Percentiles rank a stretch among this genome's conserved stretches.
phyloP scores from a whole-genome alignment of 2,113 vertebrate species.

The Herpetotheres cachinnans region DNA sequence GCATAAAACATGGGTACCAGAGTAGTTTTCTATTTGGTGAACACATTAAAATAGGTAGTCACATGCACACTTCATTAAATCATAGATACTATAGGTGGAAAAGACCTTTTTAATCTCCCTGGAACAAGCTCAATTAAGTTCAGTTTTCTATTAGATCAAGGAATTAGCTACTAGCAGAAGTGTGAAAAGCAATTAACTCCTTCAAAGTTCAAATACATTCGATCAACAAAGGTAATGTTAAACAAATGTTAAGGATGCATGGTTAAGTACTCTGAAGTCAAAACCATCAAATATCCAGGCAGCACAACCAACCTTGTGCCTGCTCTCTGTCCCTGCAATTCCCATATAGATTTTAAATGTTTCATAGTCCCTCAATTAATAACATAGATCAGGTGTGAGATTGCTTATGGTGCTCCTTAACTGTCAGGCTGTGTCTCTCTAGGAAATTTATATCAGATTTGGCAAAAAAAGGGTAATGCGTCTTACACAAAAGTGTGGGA shows the following conservation, averaged over 20 bases:
- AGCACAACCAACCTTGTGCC: fast-evolving
- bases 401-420: fast-evolving
- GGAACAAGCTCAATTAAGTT: background rate
- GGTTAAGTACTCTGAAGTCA: background rate
- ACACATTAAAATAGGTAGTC: fast-evolving
- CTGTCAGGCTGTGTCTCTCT: background rate
- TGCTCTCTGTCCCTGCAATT: background rate
- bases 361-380: background rate
- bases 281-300: background rate
- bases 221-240: background rate
- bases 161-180: background rate
- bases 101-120: background rate
- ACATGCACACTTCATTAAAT: background rate
- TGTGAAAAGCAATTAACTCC: constrained; percentile 28
- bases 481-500: background rate
- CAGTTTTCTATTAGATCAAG: background rate
- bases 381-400: fast-evolving
- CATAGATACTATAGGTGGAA: background rate
- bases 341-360: background rate
- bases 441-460: background rate
- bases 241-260: background rate
- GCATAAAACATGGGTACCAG: fast-evolving
- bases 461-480: fast-evolving
- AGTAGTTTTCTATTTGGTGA: fast-evolving
- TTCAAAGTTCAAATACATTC: background rate